Conservation (phyloP, 2,797 vertebrate species). For the Anabas testudineus region DNA sequence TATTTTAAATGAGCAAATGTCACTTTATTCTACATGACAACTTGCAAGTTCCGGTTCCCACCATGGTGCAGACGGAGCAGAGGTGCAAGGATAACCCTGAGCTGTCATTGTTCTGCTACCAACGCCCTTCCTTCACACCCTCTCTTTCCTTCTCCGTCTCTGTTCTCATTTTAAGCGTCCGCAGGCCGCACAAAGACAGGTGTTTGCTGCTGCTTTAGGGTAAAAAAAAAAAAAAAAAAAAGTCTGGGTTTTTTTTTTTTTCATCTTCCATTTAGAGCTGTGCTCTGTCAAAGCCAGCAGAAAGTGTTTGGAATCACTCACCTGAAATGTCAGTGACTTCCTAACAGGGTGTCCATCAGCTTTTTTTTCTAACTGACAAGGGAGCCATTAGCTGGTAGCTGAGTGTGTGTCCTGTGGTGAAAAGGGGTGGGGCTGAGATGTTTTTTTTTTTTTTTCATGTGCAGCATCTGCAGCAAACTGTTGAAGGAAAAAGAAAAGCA, state of each 20-base stretch:
- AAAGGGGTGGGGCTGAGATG: slow-evolving; percentile 26
- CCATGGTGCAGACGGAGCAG: slow-evolving; percentile 59
- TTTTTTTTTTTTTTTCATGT: slow-evolving; percentile 12
- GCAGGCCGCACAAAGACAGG: slow-evolving; percentile 53
- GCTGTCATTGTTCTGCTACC: slow-evolving; percentile 75
- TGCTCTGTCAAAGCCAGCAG: slow-evolving; percentile 51
- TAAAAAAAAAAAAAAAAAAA: too few species aligned
- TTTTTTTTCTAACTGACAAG: slow-evolving; percentile 63
- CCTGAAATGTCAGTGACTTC: slow-evolving; percentile 69
- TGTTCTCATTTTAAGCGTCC: slow-evolving; percentile 51
- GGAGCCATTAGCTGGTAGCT: slow-evolving; percentile 60
- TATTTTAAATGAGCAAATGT: too few species aligned
- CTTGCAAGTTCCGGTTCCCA: slow-evolving; percentile 38
- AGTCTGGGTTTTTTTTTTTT: slow-evolving; percentile 9
- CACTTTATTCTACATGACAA: slow-evolving; percentile 15
- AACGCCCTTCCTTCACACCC: slow-evolving; percentile 36
- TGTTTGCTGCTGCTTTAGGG: slow-evolving; percentile 44
- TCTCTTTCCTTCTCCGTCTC: slow-evolving; percentile 15
- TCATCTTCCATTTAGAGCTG: slow-evolving; percentile 50
- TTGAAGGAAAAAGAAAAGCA: slow-evolving; percentile 15
- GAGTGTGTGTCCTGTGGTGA: slow-evolving; percentile 39
- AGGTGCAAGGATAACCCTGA: slow-evolving; percentile 74
- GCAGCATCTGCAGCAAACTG: slow-evolving; percentile 31
- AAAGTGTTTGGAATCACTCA: slow-evolving; percentile 72
- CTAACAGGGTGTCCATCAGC: slow-evolving; percentile 65